A percentile compares a stretch with the other conserved stretches of the same genome.
These are phyloP conservation scores for Rhinichthys osculus DNA, from an alignment of 2,797 vertebrate genomes.

Conservation along the genomic window DNA sequence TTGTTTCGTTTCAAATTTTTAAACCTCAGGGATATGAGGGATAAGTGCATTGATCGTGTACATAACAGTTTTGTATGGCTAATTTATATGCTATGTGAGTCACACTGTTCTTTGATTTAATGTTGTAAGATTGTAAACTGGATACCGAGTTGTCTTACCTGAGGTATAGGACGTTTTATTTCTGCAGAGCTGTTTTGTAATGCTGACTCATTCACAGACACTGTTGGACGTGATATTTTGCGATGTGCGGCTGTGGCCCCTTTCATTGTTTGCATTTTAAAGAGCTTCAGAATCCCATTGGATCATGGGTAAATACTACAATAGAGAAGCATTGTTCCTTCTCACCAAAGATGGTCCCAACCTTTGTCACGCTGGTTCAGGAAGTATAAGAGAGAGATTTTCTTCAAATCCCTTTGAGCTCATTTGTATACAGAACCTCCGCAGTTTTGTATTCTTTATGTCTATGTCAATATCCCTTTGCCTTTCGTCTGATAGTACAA, in stretches of 20 bases:
- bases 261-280: constrained; percentile 37
- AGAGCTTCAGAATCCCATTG: constrained; percentile 35
- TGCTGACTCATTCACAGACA: constrained; percentile 41
- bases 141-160: not conserved
- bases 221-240: constrained; percentile 31
- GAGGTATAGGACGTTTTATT: constrained; percentile 4
- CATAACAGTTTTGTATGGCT: not conserved
- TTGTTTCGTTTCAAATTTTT: not conserved
- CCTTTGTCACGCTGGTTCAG: constrained; percentile 9
- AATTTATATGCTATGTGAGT: not conserved
- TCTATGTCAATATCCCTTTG: not conserved
- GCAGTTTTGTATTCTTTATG: constrained; percentile 12
- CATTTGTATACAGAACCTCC: not conserved
- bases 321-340: constrained; percentile 34
- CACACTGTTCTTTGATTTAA: constrained; percentile 58
- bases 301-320: constrained; percentile 41
- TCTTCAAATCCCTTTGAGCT: constrained; percentile 13
- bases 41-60: not conserved
- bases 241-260: not conserved
- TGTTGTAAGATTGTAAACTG: constrained; percentile 55
- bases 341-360: constrained; percentile 24
- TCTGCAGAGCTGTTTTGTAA: constrained; percentile 24
- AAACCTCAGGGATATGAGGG: not conserved
- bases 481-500: not conserved
- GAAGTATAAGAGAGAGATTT: not conserved